Base-by-base conservation (phyloP, 1,140 invertebrate genomes). In the Drosophila busckii region DNA sequence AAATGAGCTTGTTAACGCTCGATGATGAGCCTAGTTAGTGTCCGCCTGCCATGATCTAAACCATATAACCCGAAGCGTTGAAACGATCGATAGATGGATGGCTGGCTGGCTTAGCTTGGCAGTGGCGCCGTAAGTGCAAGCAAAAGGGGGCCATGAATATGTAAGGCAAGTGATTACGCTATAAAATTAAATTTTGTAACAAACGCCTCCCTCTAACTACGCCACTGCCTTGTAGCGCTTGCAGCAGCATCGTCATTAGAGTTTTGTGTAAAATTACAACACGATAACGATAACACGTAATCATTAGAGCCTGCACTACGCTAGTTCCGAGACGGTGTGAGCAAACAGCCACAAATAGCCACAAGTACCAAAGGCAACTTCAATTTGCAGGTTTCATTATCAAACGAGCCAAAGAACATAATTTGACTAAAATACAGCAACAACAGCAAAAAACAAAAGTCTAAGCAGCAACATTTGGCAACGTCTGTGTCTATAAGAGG, bases 1-100 rank as follows among this genome's bases (percentile, higher is more conserved):
- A 85, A 85, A 85, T 85, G 82, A 85, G 82, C 82, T 85, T 85
- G 82, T 85, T 85, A 85, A 85, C 82, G 82, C 82, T 84, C 68
- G 52, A 84, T 84, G 82, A 84, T 84, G 82, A 84, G 83, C 56
- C 59, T 59, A 85, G 82, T 84, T 84, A 84, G 82, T 84, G 82
- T 84, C 82, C 69, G 70, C 42, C n/a, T 70, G 58, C 58, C 60
- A 67, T 73, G 70, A 73, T 80, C 73, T 80, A 75, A 70, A 73
- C 69, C 71, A 78, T 78, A 78, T 78, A 84, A 84, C 80, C 80
- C 60, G 54, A 49, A 84, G 80, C 80, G 58, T 31, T 63, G 26
- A 48, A 49, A 37, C 70, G 37, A 82, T 66, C 60, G 65, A 35
- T 58, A 34, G 42, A 40, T 65, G 31, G 46, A 75, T 69, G 9